Conservation (phyloP, 2,797 vertebrate species). For the Siniperca obscura region DNA sequence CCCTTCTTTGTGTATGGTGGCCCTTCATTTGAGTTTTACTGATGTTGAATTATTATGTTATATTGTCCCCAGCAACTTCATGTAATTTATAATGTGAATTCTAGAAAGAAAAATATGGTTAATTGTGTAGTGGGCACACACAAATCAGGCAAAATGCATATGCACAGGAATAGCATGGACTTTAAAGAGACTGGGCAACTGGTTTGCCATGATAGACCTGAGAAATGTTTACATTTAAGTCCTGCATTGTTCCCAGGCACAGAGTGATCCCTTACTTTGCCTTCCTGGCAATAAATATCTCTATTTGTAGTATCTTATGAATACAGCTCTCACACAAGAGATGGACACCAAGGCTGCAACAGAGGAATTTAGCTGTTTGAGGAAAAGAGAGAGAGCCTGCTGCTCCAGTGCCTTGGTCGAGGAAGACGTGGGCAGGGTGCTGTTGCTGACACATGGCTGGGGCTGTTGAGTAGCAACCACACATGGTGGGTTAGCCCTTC, state of each 20-base stretch:
- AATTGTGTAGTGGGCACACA: neutral
- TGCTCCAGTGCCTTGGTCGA: neutral
- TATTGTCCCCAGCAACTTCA: neutral
- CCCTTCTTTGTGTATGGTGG: neutral
- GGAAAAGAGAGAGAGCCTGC: constrained; percentile 15
- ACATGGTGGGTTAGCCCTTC: constrained; percentile 28
- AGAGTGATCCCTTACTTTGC: neutral
- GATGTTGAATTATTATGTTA: neutral
- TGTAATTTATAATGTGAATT: neutral
- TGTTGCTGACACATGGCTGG: constrained; percentile 38
- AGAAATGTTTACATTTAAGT: neutral
- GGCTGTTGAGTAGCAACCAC: constrained; percentile 42
- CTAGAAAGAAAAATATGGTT: neutral
- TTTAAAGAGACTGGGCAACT: neutral
- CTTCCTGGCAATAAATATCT: neutral
- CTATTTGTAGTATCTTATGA: neutral
- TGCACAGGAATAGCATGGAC: too few relatives aligned
- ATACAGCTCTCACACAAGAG: neutral
- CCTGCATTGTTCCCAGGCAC: neutral
- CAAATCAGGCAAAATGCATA: neutral
- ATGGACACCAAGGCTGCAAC: neutral
- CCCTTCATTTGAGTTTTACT: neutral
- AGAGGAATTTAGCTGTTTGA: constrained; percentile 4
- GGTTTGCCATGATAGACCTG: neutral
- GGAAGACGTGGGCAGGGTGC: constrained; percentile 32